Percentiles rank a stretch among this genome's conserved stretches.
Conservation (phyloP, 2,113 vertebrate genomes). For the Salminus brasiliensis region DNA sequence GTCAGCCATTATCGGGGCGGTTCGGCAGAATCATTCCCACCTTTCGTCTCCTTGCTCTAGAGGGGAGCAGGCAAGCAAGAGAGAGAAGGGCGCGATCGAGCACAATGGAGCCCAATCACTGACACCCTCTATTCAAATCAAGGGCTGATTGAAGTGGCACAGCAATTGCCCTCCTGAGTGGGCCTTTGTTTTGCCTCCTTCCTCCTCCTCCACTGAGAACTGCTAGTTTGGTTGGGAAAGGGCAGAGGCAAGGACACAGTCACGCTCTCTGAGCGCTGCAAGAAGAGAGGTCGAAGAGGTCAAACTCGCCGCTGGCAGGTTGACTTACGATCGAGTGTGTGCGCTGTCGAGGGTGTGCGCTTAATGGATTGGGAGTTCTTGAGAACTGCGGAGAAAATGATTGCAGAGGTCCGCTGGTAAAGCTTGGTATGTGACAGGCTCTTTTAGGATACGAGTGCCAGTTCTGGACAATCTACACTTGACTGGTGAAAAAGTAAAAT, state of each 20-base stretch:
- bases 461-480: background rate
- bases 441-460: background rate
- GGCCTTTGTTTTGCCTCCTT: slow-evolving; percentile 49
- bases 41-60: slow-evolving; percentile 12
- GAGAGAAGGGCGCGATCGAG: slow-evolving; percentile 12
- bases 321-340: slow-evolving; percentile 37
- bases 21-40: background rate
- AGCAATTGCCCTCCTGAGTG: slow-evolving; percentile 53
- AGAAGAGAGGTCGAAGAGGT: slow-evolving; percentile 25
- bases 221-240: slow-evolving; percentile 40
- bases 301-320: slow-evolving; percentile 13
- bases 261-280: slow-evolving; percentile 1
- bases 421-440: background rate
- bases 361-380: slow-evolving; percentile 12
- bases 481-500: slow-evolving; percentile 22
- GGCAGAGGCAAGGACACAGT: slow-evolving; percentile 37
- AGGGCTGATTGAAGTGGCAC: slow-evolving; percentile 59
- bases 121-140: slow-evolving; percentile 52
- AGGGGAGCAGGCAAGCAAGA: background rate
- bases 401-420: background rate
- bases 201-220: slow-evolving; percentile 19
- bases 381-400: slow-evolving; percentile 12
- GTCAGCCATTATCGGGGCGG: slow-evolving; percentile 39
- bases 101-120: slow-evolving; percentile 59
- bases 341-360: background rate